A percentile compares a stretch with the other conserved stretches of the same genome.
Evolutionary conservation across 2,888 invertebrate species (phyloP).

Genomic region (Acrobasis suavella): DNA sequence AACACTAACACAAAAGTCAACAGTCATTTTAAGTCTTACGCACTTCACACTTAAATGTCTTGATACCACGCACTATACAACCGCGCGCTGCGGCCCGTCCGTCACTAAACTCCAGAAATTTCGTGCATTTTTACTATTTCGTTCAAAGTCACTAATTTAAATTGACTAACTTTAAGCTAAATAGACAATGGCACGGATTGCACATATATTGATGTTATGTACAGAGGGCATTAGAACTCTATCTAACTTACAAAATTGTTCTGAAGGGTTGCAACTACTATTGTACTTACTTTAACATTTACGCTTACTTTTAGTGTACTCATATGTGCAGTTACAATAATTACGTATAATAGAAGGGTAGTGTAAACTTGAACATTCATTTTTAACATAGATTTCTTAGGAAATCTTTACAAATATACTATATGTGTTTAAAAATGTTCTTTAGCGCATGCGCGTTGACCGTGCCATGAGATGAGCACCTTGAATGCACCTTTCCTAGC

Average conservation of each 20-base stretch:
- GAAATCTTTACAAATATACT: slow-evolving; percentile 32
- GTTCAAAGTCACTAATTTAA: slow-evolving; percentile 59
- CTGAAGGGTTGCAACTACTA: slow-evolving; percentile 62
- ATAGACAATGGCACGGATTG: slow-evolving; percentile 82
- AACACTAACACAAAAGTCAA: slow-evolving; percentile 81
- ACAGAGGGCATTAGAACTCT: slow-evolving; percentile 69
- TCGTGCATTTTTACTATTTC: slow-evolving; percentile 38
- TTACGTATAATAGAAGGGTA: slow-evolving; percentile 73
- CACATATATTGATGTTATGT: slow-evolving; percentile 75
- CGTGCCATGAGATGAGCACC: slow-evolving; percentile 64
- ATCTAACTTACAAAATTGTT: slow-evolving; percentile 66
- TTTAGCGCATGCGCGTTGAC: slow-evolving; percentile 38
- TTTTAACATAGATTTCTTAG: slow-evolving; percentile 41
- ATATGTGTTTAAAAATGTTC: slow-evolving; percentile 18
- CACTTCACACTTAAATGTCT: slow-evolving; percentile 57
- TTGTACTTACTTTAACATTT: slow-evolving; percentile 72
- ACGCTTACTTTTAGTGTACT: slow-evolving; percentile 68
- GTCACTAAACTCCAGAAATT: slow-evolving; percentile 44
- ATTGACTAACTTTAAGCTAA: slow-evolving; percentile 78
- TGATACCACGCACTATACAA: slow-evolving; percentile 45
- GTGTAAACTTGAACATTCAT: slow-evolving; percentile 67
- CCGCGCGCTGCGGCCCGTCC: slow-evolving; percentile 43
- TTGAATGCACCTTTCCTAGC: slow-evolving; percentile 59
- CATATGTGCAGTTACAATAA: slow-evolving; percentile 68
- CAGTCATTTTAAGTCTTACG: slow-evolving; percentile 70